Percentiles rank a stretch among this genome's conserved stretches.
Evolutionary conservation across 2,888 invertebrate genomes (phyloP).

Genomic region (Apamea monoglypha): DNA sequence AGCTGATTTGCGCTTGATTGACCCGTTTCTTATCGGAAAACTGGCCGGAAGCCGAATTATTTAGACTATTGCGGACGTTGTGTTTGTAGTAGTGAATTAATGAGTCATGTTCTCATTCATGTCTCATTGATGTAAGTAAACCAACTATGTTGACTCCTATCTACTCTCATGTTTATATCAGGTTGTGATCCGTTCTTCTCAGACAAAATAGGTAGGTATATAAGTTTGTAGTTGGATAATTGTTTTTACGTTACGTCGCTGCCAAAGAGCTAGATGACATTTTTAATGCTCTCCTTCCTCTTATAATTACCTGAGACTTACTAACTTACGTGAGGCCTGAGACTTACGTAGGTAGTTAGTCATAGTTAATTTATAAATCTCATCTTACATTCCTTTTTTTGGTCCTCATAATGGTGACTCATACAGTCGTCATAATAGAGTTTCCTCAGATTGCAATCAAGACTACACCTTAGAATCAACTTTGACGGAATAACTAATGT

Average conservation of each 20-base stretch:
- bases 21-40: constrained; percentile 35
- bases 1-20: constrained; percentile 38
- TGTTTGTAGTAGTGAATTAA: constrained; percentile 35
- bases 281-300: constrained; percentile 5
- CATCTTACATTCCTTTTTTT: background rate
- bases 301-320: background rate
- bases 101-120: constrained; percentile 48
- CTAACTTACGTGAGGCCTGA: no score
- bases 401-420: background rate
- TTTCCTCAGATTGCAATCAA: background rate
- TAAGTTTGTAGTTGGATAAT: background rate
- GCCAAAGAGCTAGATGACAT: background rate
- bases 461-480: background rate
- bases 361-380: background rate
- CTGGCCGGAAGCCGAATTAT: constrained; percentile 52
- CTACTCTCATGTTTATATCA: background rate
- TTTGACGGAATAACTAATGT: no score
- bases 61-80: constrained; percentile 38
- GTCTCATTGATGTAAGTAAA: constrained; percentile 19
- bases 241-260: background rate
- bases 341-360: background rate
- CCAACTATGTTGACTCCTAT: constrained; percentile 7
- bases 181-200: background rate
- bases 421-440: background rate
- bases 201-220: background rate